A percentile compares a stretch with the other conserved stretches of the same genome.
Evolutionary conservation across 2,888 invertebrate genomes (phyloP).

Genomic region (Cyclophora albipunctata): DNA sequence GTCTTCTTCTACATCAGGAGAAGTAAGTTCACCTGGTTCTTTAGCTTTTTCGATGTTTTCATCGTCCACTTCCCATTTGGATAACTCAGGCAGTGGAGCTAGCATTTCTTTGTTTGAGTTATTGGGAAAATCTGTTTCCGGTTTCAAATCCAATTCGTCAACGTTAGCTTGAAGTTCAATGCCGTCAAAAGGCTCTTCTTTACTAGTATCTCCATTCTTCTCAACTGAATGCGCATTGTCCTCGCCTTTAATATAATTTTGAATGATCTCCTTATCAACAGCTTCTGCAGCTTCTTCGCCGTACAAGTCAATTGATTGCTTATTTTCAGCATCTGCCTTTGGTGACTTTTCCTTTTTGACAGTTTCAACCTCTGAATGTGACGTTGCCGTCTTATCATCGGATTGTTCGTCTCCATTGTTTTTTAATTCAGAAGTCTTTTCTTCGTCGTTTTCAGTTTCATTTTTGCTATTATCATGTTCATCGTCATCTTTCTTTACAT

Average conservation of each 20-base stretch:
- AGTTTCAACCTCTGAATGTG: constrained; percentile 22
- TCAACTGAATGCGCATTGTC: constrained; percentile 34
- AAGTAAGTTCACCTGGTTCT: constrained; percentile 65
- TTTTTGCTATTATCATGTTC: constrained; percentile 30
- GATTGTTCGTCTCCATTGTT: constrained; percentile 1
- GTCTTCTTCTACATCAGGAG: constrained; percentile 70
- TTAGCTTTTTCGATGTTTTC: constrained; percentile 56
- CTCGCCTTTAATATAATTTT: constrained; percentile 71
- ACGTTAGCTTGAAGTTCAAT: constrained; percentile 75
- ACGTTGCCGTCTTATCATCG: constrained; percentile 14
- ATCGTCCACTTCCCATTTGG: constrained; percentile 92
- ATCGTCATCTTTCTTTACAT: constrained; percentile 42
- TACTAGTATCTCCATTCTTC: constrained; percentile 46
- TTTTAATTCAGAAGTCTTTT: constrained; percentile 9
- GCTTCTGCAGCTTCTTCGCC: constrained; percentile 71
- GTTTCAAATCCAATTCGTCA: constrained; percentile 72
- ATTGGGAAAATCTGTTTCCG: constrained; percentile 55
- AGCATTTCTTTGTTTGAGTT: constrained; percentile 75
- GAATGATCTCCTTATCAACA: constrained; percentile 74
- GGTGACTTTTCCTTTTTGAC: constrained; percentile 20
- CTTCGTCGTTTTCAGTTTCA: constrained; percentile 19
- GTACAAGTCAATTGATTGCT: constrained; percentile 60
- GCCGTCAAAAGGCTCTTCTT: constrained; percentile 74
- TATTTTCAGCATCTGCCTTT: constrained; percentile 24
- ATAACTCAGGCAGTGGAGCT: constrained; percentile 85